Base-by-base conservation (phyloP, 2,113 vertebrate species). In the Callocephalon fimbriatum region DNA sequence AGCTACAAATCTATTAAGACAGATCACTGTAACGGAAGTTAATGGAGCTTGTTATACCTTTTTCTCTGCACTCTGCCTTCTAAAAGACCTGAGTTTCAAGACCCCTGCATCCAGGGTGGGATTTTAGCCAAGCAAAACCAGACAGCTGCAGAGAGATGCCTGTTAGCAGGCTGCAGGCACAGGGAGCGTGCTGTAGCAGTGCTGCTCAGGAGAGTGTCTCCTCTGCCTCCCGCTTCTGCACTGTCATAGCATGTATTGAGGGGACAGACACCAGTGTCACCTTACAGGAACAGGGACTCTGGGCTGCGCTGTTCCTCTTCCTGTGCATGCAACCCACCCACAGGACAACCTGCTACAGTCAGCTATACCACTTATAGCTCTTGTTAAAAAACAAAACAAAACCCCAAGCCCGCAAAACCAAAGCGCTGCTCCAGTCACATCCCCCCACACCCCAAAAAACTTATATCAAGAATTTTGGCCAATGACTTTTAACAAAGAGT, bases 121-220 rank as follows among this genome's bases (percentile, higher is more conserved):
- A 51, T 63, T 77, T 78, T 21, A 72, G 22, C 38, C 35, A 66
- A 53, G 20, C 50, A 53, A 72, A 66, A n/a, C 6, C 35, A 81
- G 42, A 2, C 3, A 19, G 12, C 5, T 35, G 38, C 35, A 51
- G 40, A 37, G 9, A 45, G 37, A 3, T 45, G 21, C 7, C 58
- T 38, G 35, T 42, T 27, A 35, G 47, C 47, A 70, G 58, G 26
- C 59, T 59, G 13, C 51, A 59, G 44, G 51, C 31, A 48, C n/a
- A 16, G 35, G 38, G 32, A 42, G 17, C 0, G 0, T 10, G 14
- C 44, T 47, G 27, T 42, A 50, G 35, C 73, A 50, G 32, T 3
- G 3, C 38, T 61, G 9, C 19, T 51, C 37, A 31, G 37, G 15
- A 27, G 7, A 18, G 4, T 21, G 32, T 13, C 9, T 44, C 37